A percentile compares a stretch with the other conserved stretches of the same genome.
Evolutionary conservation across 2,113 vertebrate species (phyloP).

Genomic region (Dromas ardeola): DNA sequence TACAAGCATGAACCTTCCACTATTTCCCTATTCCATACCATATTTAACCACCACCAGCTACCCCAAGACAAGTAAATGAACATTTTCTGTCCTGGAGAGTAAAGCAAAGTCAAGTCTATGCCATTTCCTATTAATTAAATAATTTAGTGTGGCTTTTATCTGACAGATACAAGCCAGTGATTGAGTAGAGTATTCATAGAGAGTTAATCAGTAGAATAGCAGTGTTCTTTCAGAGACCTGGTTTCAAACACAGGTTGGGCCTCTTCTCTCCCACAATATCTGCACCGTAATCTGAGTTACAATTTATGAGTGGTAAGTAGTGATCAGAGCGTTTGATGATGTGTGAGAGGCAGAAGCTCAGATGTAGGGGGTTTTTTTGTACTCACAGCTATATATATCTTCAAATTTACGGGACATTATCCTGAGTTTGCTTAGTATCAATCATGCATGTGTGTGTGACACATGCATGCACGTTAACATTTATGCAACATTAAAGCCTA

Average conservation of each 20-base stretch:
- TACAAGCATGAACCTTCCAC: background rate
- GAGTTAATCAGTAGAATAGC: background rate
- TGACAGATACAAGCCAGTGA: background rate
- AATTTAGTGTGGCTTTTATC: background rate
- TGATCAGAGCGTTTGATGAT: background rate
- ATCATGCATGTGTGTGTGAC: too few species aligned
- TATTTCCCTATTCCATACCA: background rate
- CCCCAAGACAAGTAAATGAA: background rate
- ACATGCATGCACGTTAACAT: too few species aligned
- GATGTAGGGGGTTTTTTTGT: background rate
- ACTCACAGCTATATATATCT: background rate
- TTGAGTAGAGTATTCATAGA: background rate
- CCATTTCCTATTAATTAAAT: background rate
- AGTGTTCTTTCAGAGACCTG: background rate
- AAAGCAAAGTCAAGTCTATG: background rate
- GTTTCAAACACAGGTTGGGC: background rate
- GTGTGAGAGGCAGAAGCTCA: background rate
- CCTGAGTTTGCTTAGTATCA: background rate
- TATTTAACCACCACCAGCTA: background rate
- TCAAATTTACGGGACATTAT: background rate
- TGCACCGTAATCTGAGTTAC: background rate
- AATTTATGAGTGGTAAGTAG: background rate
- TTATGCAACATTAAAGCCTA: background rate
- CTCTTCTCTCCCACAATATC: background rate
- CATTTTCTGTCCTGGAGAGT: background rate